Base-by-base conservation (phyloP, 1,140 invertebrate species). In the Bemisia tabaci region DNA sequence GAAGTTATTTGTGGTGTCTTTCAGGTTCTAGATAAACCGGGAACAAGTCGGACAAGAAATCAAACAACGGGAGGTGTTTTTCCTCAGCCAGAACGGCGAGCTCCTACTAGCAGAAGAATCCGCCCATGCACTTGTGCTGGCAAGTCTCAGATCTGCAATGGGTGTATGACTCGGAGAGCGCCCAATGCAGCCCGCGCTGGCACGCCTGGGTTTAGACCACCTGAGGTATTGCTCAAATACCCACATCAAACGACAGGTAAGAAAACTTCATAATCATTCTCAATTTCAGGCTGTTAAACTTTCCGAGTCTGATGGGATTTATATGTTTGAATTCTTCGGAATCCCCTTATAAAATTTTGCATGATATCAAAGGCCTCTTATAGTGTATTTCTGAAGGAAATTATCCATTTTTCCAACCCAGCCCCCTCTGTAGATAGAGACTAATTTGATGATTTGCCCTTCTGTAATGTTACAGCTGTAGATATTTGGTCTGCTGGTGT, bases 401-500 rank as follows among this genome's bases (percentile, higher is more conserved):
- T n/a, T n/a, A n/a, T n/a, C n/a, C n/a, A n/a, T n/a, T n/a, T n/a
- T n/a, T n/a, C n/a, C n/a, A n/a, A n/a, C n/a, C n/a, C n/a, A n/a
- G n/a, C n/a, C n/a, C n/a, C n/a, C n/a, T n/a, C n/a, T n/a, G n/a
- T n/a, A n/a, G n/a, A n/a, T n/a, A n/a, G n/a, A n/a, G n/a, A n/a
- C n/a, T n/a, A n/a, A n/a, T n/a, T n/a, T n/a, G n/a, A n/a, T n/a
- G n/a, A n/a, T n/a, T n/a, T n/a, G n/a, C n/a, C n/a, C n/a, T n/a
- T n/a, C n/a, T n/a, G n/a, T n/a, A n/a, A n/a, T n/a, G n/a, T 75
- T 77, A 39, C 79, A 82, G 90, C 88, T 70, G 87, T 96, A 68
- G 93, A 96, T 79, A 82, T 94, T 65, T 95, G 93, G 93, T 90
- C 92, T 39, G 84, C 85, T 59, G 93, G 93, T 48, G 87, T 95